Evolutionary conservation across 1,140 invertebrate species (phyloP), one percentile per base, ranked within the genome.

Genomic region (Leptopilina boulardi): DNA sequence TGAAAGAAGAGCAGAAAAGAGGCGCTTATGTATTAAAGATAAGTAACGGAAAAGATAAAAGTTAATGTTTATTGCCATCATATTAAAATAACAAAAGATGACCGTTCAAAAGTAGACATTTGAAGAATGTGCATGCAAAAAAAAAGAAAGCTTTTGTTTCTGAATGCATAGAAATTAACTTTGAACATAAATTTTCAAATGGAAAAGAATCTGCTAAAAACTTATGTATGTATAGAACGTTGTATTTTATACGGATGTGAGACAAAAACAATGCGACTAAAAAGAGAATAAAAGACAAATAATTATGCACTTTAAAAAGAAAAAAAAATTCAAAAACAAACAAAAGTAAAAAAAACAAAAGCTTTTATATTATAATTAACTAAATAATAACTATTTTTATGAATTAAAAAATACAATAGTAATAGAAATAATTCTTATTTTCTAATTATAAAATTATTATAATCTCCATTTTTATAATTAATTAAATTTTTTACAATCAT

Each of bases 1-100:
- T n/a, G 47, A 18, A n/a, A 51, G 47, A 51, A 51, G 47, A 51
- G 47, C 1, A 51, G 47, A 51, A 51, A 51, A 51, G 47, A 51
- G 47, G 47, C 47, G 47, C 15, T 51, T 51, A 51, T 18, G 47
- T 51, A 51, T 51, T 51, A 51, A 38, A 51, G 47, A 51, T 51
- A 51, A 18, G 15, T 18, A 51, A 51, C 47, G 47, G 47, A 51
- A 51, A 51, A 51, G 47, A 51, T 51, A 51, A 51, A 51, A 51
- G 47, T 51, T 51, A 51, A 51, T 51, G 47, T 51, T 51, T 51
- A 51, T 18, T 51, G 47, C 9, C 47, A 18, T 51, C 15, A 51
- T 51, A 51, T 51, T 51, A 51, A 51, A 51, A 51, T 51, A 51
- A 51, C 47, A 51, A 51, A 51, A 51, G 47, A 51, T 51, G 47